A percentile compares a stretch with the other conserved stretches of the same genome.
Conservation (phyloP, 1,140 invertebrate genomes). For the Tyrophagus putrescentiae region DNA sequence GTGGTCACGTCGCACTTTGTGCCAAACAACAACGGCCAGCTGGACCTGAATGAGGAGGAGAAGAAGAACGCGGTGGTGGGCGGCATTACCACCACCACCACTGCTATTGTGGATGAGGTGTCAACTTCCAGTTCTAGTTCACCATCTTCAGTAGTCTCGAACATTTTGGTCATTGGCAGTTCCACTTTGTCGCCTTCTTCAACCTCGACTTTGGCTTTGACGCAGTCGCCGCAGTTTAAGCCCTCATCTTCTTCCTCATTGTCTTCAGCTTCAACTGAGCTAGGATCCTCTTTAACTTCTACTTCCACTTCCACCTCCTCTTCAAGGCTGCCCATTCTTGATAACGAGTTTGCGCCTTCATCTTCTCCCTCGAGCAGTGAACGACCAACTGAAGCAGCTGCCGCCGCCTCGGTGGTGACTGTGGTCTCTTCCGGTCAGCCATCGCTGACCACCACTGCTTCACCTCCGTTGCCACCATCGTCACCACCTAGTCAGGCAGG, state of each 20-base stretch:
- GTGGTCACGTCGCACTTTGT: slow-evolving; percentile 11
- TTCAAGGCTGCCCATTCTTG: too few relatives aligned
- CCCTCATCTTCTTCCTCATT: not conserved
- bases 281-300: not conserved
- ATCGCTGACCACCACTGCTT: too few relatives aligned
- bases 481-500: too few relatives aligned
- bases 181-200: not conserved
- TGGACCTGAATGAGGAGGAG: slow-evolving; percentile 9
- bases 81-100: slow-evolving; percentile 26
- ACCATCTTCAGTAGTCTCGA: not conserved
- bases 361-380: too few relatives aligned
- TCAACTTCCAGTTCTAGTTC: not conserved
- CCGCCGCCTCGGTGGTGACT: too few relatives aligned
- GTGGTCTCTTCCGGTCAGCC: too few relatives aligned
- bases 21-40: not conserved
- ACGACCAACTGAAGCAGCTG: too few relatives aligned
- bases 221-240: not conserved
- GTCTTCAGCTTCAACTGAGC: not conserved
- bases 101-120: slow-evolving; percentile 25
- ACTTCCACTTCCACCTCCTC: slow-evolving; percentile 26
- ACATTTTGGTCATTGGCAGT: not conserved
- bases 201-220: not conserved
- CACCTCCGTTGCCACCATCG: too few relatives aligned
- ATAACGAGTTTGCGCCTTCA: too few relatives aligned
- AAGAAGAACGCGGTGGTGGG: slow-evolving; percentile 27